Base-by-base conservation (phyloP, 1,140 invertebrate species). In the Varroa destructor region DNA sequence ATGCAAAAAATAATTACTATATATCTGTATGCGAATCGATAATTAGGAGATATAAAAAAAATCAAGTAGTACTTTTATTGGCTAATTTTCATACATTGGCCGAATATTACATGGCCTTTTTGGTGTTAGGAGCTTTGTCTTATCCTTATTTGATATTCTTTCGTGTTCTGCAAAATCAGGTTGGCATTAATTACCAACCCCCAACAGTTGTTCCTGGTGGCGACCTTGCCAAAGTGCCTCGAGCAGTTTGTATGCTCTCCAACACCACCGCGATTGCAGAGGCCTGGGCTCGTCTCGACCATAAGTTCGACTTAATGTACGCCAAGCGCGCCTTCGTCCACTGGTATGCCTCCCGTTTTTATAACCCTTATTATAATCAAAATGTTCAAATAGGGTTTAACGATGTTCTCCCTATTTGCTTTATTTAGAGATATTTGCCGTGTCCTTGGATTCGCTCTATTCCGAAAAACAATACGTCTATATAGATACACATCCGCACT, bases 251-350 rank as follows among this genome's bases (percentile, higher is more conserved):
- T 82, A 89, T 89, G 86, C 83, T 89, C 81, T 87, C 86, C 76
- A 89, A 89, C 83, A 89, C 87, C 71, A 89, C 88, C n/a, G 87
- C 88, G 72, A 88, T 89, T 75, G 86, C 86, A 57, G 86, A 88
- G 76, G 88, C 87, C 12, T 89, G 87, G 87, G 85, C 85, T 58
- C 83, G 87, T 74, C 79, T 89, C 61, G 86, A 89, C 78, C 86
- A 88, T 77, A 91, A 90, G 80, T 91, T 90, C 78, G 87, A 90
- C 77, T 79, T 89, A 71, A 89, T 84, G 88, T 89, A 88, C 81
- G 86, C 86, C 78, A 90, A 90, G 78, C 81, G 87, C 25, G 87
- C 87, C 25, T 89, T 89, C 78, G 86, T 88, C 55, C 87, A 88
- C 77, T 88, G 75, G 81, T 67, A 37, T 43, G 61, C 37, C 5